A percentile compares a stretch with the other conserved stretches of the same genome.
These are phyloP conservation scores for Aldrovandia affinis DNA, from an alignment of 2,797 vertebrate species.

Conservation along the genomic window DNA sequence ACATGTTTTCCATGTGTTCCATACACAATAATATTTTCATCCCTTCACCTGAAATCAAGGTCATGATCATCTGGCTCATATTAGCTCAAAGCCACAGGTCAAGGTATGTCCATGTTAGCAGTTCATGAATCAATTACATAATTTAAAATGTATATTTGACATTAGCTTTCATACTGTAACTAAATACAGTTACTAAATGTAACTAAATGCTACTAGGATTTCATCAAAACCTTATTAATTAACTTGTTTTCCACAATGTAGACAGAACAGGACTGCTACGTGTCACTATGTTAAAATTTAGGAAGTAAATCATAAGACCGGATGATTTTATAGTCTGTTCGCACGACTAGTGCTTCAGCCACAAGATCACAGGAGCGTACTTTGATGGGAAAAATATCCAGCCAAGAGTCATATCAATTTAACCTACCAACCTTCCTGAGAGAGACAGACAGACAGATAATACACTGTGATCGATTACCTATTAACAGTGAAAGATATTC, in stretches of 20 bases:
- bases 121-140: not conserved
- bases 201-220: not conserved
- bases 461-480: not conserved
- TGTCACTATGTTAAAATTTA: not conserved
- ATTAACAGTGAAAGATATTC: not conserved
- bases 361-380: not conserved
- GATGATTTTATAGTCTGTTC: not conserved
- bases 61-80: not conserved
- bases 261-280: not conserved
- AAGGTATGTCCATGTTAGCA: not conserved
- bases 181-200: no score
- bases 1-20: not conserved
- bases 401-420: not conserved
- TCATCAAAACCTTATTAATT: not conserved
- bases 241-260: not conserved
- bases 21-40: not conserved
- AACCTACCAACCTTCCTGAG: not conserved
- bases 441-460: not conserved
- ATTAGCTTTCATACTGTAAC: not conserved
- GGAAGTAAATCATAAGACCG: not conserved
- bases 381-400: not conserved
- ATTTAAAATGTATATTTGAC: not conserved
- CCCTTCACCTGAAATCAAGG: not conserved
- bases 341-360: not conserved
- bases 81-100: not conserved